phyloP scores from a whole-genome alignment of 2,113 vertebrate genomes.

The Eudyptes chrysolophus region DNA sequence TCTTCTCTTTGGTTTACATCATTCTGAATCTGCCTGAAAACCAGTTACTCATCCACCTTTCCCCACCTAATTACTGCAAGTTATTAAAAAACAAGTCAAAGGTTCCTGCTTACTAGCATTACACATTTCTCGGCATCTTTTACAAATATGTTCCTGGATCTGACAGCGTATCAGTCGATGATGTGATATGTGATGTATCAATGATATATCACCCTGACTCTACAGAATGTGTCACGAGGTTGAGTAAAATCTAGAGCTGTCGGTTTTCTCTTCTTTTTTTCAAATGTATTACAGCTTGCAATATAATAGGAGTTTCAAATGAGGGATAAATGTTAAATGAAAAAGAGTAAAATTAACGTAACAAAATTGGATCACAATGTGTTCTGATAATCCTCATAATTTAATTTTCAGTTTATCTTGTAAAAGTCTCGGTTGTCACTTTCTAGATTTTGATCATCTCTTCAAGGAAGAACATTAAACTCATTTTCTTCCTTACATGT shows the following conservation, averaged over 20 bases:
- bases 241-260: background rate
- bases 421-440: background rate
- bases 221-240: background rate
- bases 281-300: background rate
- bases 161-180: background rate
- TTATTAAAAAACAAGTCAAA: background rate
- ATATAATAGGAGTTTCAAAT: background rate
- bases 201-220: background rate
- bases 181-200: background rate
- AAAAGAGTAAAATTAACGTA: constrained; percentile 10
- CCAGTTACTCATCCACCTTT: background rate
- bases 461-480: background rate
- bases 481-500: background rate
- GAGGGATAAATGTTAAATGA: background rate
- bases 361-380: background rate
- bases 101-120: background rate
- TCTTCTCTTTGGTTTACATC: background rate
- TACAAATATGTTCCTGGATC: background rate
- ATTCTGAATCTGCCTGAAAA: background rate
- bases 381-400: constrained; percentile 18
- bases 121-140: background rate
- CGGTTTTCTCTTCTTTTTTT: background rate
- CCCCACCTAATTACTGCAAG: background rate
- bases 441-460: constrained; percentile 19
- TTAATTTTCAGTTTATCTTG: constrained; percentile 19